A percentile compares a stretch with the other conserved stretches of the same genome.
phyloP scores from a whole-genome alignment of 1,140 invertebrate species.

The Aphidius ervi region DNA sequence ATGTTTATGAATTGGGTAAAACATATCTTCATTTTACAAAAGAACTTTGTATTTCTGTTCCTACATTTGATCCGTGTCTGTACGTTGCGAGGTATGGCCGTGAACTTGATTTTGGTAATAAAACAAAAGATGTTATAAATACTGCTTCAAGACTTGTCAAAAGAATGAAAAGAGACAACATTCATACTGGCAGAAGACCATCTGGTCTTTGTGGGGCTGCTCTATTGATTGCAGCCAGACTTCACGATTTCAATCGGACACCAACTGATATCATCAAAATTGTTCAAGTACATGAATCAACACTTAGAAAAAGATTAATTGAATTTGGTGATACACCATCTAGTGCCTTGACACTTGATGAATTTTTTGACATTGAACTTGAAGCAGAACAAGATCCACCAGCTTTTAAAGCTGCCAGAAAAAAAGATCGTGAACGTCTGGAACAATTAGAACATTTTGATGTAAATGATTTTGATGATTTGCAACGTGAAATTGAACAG shows the following conservation, averaged over 20 bases:
- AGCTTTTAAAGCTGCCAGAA: slow-evolving; percentile 83
- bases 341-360: slow-evolving; percentile 80
- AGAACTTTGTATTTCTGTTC: slow-evolving; percentile 88
- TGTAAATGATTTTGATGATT: slow-evolving; percentile 59
- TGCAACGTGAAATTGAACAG: slow-evolving; percentile 71
- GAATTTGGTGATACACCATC: slow-evolving; percentile 95
- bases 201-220: slow-evolving; percentile 97
- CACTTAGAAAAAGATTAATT: slow-evolving; percentile 82
- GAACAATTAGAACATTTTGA: slow-evolving; percentile 56
- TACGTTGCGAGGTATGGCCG: slow-evolving; percentile 94
- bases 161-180: slow-evolving; percentile 97
- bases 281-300: slow-evolving; percentile 93
- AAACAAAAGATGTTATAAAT: slow-evolving; percentile 91
- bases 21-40: slow-evolving; percentile 87
- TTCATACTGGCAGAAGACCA: slow-evolving; percentile 91
- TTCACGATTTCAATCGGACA: slow-evolving; percentile 87
- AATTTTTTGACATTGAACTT: slow-evolving; percentile 95
- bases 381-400: slow-evolving; percentile 96
- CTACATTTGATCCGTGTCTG: slow-evolving; percentile 90
- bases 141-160: slow-evolving; percentile 91
- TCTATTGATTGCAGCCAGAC: slow-evolving; percentile 84
- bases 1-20: slow-evolving; percentile 91
- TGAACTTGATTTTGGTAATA: slow-evolving; percentile 86
- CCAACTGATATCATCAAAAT: slow-evolving; percentile 89
- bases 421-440: slow-evolving; percentile 78